Base-by-base conservation (phyloP, 2,113 vertebrate species). In the Macrotis lagotis region DNA sequence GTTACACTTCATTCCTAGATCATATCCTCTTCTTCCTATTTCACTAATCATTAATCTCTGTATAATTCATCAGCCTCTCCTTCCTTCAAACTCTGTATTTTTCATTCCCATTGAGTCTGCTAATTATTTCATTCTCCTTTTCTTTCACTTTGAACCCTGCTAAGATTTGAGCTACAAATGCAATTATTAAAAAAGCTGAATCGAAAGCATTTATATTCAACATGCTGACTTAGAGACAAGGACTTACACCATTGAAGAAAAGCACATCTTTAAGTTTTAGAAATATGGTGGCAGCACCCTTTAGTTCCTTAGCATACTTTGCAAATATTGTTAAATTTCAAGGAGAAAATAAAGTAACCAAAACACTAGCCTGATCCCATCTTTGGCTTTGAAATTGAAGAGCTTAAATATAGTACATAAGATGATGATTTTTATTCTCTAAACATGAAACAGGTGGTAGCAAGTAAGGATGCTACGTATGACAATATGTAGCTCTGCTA, bases 261-360 rank as follows among this genome's bases (percentile, higher is more conserved):
- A 74, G 31, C 59, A n/a, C 22, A 19, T 74, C 6, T 74, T 94
- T 10, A 93, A 93, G 12, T 91, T 53, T 26, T 51, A 48, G 66
- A 96, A 95, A 28, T 89, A 31, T 2, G 89, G 55, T 96, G 92
- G 47, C 44, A 94, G 11, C 26, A 95, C 8, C 88, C 88, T 91
- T 95, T 28, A 92, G 47, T 90, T 50, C 2, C 47, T 28, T 44
- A 31, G 88, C 31, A 94, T 88, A 49, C n/a, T 83, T 44, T 83
- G 19, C 19, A 83, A 95, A 95, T 90, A 94, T 90, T 90, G 16
- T 59, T 53, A 24, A 91, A 91, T n/a, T 53, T 90, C 50, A 92
- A 92, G 90, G 28, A 94, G 28, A 9, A 92, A 94, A 95, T 50
- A 91, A 92, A 92, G 55, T 8, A 91, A 2, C n/a, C 31, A 31